Percentiles rank a stretch among this genome's conserved stretches.
Evolutionary conservation across 2,797 vertebrate species (phyloP).

Genomic region (Melanogrammus aeglefinus): DNA sequence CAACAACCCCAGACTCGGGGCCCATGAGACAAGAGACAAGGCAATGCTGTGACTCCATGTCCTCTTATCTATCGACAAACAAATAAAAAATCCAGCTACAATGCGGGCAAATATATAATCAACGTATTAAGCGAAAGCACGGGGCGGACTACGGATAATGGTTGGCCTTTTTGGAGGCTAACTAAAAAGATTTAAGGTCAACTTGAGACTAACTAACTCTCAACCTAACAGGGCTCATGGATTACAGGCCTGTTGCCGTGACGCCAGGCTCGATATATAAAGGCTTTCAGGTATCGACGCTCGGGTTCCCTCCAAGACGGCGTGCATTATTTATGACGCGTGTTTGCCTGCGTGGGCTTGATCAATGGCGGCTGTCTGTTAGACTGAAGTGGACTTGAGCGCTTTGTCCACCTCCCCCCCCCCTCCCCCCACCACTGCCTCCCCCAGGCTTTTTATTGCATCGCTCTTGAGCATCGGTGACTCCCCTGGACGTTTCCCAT

Average conservation of each 20-base stretch:
- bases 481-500: constrained; percentile 5
- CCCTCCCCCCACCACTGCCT: not conserved
- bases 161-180: no score
- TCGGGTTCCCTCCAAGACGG: constrained; percentile 58
- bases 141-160: no score
- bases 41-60: not conserved
- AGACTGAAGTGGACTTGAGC: constrained; percentile 37
- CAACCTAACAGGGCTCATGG: constrained; percentile 28
- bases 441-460: constrained; percentile 40
- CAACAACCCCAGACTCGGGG: not conserved
- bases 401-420: not conserved
- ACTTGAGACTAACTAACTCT: constrained; percentile 29
- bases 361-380: constrained; percentile 52
- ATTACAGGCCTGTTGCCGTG: constrained; percentile 44
- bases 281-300: constrained; percentile 75
- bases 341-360: constrained; percentile 32
- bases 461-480: constrained; percentile 40
- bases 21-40: not conserved
- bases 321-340: constrained; percentile 72
- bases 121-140: not conserved
- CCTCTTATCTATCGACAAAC: not conserved
- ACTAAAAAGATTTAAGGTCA: constrained; percentile 29
- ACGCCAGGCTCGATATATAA: constrained; percentile 57
- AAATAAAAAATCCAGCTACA: not conserved
- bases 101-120: not conserved